Base-by-base conservation (phyloP, 1,140 invertebrate genomes). In the Cataglyphis hispanica region DNA sequence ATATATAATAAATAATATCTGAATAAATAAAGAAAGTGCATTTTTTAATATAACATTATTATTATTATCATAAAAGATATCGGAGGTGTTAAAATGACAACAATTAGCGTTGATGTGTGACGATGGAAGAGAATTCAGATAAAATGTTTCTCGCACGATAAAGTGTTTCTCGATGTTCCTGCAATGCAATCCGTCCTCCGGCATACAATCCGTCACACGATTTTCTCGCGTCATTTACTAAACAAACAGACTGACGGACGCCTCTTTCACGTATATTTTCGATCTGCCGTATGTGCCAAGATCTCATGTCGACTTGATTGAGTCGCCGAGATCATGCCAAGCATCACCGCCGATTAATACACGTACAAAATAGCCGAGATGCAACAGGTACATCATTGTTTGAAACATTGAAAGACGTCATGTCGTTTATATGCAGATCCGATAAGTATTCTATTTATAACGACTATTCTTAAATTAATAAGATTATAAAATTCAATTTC, bases 331-430 rank as follows among this genome's bases (percentile, higher is more conserved):
- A 74, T 77, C 46, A 77, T 60, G 22, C 58, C 72, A 77, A 40
- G 60, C 81, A 63, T 40, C 40, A 40, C 37, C 69, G 69, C 53
- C 81, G 60, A 77, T 77, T 63, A 84, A 58, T 84, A 60, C 50
- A 22, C 78, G 37, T n/a, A 22, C 67, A 74, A 43, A 16, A 74
- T 34, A 27, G 27, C 19, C 75, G 40, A 66, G 61, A 89, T 53
- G 70, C 88, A 89, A 89, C 84, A 89, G 87, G 84, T 86, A 89
- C 74, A 80, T 75, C 72, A 86, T 77, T 86, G 69, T 85, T 67
- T 13, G 11, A 50, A 31, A 56, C 50, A 27, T 81, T 50, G 87
- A 74, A 63, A 86, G 46, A 11, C 56, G 43, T 53, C 56, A 37
- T 58, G 77, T 83, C 56, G 53, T 81, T 85, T 66, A 25, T 72